Evolutionary conservation across 37 sponge, comb jelly and placozoan genomes (phyloP), one percentile per base, ranked within the genome.

Genomic region (Beroe ovata): DNA sequence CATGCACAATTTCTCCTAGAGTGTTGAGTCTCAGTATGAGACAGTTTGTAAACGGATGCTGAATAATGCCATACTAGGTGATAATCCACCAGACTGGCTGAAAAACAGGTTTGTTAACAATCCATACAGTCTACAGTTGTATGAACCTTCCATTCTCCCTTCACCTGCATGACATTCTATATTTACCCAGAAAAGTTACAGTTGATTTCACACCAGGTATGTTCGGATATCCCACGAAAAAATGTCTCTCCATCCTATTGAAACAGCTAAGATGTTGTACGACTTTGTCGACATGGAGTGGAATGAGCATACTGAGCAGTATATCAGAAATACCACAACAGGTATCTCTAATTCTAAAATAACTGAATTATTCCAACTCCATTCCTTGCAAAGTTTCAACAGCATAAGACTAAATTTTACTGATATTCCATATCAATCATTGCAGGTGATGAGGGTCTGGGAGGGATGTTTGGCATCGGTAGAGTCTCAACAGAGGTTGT

Each of bases 91-190:
- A 20, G 84, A 39, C 47, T 77, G 84, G 84, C 47, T 77, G 35
- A 77, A 77, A 77, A 23, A 42, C 42, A 77, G 84, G 84, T 77
- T n/a, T n/a, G n/a, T n/a, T n/a, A n/a, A n/a, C n/a, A n/a, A n/a
- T n/a, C n/a, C n/a, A n/a, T n/a, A n/a, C n/a, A n/a, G n/a, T n/a
- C n/a, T n/a, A n/a, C n/a, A n/a, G n/a, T n/a, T n/a, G n/a, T n/a
- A n/a, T n/a, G n/a, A n/a, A n/a, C n/a, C n/a, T n/a, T n/a, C n/a
- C n/a, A n/a, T n/a, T n/a, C n/a, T n/a, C n/a, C n/a, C n/a, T n/a
- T n/a, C n/a, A n/a, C n/a, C n/a, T n/a, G n/a, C n/a, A n/a, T n/a
- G n/a, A n/a, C n/a, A n/a, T n/a, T n/a, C n/a, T n/a, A n/a, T n/a
- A n/a, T n/a, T n/a, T n/a, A n/a, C n/a, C n/a, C n/a, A n/a, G n/a